These are phyloP conservation scores for Heptranchias perlo DNA, from an alignment of 2,113 vertebrate genomes.

Conservation along the genomic window DNA sequence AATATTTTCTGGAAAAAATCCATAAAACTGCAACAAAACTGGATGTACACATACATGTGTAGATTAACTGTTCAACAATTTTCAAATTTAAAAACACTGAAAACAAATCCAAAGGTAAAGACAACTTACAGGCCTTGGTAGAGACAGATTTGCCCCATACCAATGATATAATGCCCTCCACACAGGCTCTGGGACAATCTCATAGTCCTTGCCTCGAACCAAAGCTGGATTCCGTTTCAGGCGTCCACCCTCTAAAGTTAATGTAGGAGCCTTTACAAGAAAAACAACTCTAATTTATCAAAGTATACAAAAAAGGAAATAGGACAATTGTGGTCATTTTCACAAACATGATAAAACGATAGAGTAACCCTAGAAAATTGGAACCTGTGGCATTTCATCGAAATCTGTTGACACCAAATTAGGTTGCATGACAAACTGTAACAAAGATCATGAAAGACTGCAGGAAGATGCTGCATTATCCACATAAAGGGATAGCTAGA, in stretches of 20 bases:
- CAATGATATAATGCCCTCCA: constrained; percentile 97
- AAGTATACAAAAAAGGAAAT: background rate
- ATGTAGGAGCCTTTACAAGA: constrained; percentile 72
- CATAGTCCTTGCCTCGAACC: constrained; percentile 73
- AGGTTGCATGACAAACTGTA: background rate
- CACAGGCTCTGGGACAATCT: constrained; percentile 90
- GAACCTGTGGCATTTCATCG: background rate
- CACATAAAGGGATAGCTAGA: background rate
- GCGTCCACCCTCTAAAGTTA: constrained; percentile 91
- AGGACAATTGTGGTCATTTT: background rate
- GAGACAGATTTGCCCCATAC: constrained; percentile 92
- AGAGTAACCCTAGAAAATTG: background rate
- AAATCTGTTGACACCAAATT: background rate
- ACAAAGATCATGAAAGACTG: background rate
- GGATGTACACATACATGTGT: background rate
- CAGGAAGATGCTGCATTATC: background rate
- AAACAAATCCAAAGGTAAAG: background rate
- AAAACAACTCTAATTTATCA: background rate
- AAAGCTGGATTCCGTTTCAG: constrained; percentile 73
- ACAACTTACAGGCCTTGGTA: constrained; percentile 85
- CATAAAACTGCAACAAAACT: background rate
- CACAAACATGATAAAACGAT: background rate
- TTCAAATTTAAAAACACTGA: background rate
- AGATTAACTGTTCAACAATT: background rate
- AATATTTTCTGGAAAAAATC: background rate